These are phyloP conservation scores for Cyanistes caeruleus DNA, from an alignment of 2,113 vertebrate genomes.

Conservation along the genomic window DNA sequence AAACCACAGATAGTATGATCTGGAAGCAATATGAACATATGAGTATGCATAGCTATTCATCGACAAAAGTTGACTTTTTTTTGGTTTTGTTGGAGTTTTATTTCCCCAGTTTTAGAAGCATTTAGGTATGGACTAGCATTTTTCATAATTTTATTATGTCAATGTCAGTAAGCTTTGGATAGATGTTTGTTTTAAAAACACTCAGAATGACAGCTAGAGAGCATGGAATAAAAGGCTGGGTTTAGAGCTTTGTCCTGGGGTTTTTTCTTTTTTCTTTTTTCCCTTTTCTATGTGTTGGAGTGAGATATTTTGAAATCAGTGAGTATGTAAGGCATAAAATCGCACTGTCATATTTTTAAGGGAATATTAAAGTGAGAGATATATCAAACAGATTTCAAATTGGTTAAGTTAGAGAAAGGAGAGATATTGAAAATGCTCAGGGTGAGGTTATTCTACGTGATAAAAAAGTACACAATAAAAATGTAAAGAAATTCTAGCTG, in stretches of 20 bases:
- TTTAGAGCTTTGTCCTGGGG: fast-evolving
- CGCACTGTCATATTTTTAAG: background rate
- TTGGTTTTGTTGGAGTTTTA: fast-evolving
- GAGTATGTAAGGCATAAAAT: background rate
- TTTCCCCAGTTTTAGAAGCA: background rate
- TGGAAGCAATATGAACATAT: background rate
- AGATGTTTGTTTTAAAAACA: background rate
- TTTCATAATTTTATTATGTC: background rate
- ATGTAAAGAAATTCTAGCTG: background rate
- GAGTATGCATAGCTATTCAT: background rate
- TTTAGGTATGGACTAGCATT: background rate
- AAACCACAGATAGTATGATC: background rate
- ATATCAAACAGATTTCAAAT: background rate
- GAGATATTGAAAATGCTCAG: background rate
- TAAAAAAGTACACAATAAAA: background rate
- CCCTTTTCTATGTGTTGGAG: background rate
- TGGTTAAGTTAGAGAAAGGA: background rate
- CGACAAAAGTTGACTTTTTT: background rate
- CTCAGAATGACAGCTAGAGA: background rate
- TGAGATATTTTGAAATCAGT: background rate
- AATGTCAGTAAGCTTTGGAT: background rate
- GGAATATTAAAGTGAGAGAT: background rate
- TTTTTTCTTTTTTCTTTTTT: fast-evolving
- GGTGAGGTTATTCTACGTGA: background rate
- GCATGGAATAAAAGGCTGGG: background rate